Evolutionary conservation across 2,113 vertebrate species (phyloP).

Genomic region (Setophaga kirtlandii): DNA sequence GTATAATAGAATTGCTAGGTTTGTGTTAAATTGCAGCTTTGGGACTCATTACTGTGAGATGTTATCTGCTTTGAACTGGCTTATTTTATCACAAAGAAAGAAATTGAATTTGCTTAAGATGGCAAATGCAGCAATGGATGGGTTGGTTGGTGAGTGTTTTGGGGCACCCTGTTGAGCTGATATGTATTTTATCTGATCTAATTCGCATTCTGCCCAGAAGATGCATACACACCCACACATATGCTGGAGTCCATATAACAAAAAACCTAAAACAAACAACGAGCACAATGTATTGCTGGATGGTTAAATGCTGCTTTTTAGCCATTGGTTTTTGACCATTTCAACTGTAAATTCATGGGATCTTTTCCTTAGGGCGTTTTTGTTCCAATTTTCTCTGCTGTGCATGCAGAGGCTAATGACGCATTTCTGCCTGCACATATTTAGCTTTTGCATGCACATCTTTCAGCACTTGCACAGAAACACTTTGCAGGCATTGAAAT

Average conservation of each 20-base stretch:
- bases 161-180: constrained; percentile 21
- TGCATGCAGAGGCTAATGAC: neutral
- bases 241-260: neutral
- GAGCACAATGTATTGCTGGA: neutral
- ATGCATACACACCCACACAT: neutral
- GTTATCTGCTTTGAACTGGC: constrained; percentile 50
- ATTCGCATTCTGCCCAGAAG: constrained; percentile 16
- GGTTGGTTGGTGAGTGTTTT: constrained; percentile 36
- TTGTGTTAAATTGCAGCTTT: constrained; percentile 69
- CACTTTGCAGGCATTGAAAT: neutral
- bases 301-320: neutral
- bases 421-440: neutral
- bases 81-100: constrained; percentile 63
- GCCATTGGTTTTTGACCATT: neutral
- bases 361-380: neutral
- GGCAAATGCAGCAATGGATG: constrained; percentile 46
- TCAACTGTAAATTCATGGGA: neutral
- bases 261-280: neutral
- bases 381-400: neutral
- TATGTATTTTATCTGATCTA: constrained; percentile 40
- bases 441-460: neutral
- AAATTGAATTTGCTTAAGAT: constrained; percentile 61
- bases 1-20: constrained; percentile 66
- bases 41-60: constrained; percentile 61
- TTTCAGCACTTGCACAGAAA: neutral